phyloP scores from a whole-genome alignment of 2,113 vertebrate species.

The Pseudorhombus dupliciocellatus region DNA sequence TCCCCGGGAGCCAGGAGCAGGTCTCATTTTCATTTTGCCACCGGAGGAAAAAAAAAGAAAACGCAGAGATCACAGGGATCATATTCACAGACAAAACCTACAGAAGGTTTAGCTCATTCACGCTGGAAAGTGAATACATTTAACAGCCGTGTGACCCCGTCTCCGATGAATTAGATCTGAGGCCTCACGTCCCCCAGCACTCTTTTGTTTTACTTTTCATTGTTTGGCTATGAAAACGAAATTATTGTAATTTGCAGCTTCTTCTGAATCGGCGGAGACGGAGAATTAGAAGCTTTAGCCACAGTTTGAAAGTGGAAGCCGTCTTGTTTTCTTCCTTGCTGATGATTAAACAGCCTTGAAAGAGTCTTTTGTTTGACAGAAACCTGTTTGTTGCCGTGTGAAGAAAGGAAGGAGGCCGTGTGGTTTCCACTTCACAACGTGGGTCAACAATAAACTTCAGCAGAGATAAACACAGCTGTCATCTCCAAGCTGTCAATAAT shows the following conservation, averaged over 20 bases:
- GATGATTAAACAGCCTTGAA: constrained; percentile 15
- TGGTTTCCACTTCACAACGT: too few species aligned
- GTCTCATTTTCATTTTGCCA: constrained; percentile 33
- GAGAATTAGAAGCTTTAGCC: not conserved
- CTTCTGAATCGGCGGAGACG: not conserved
- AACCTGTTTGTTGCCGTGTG: not conserved
- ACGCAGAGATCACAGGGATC: constrained; percentile 8
- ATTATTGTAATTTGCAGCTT: not conserved
- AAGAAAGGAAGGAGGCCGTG: too few species aligned
- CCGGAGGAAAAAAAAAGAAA: not conserved
- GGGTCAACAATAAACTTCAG: too few species aligned
- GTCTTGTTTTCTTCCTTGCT: not conserved
- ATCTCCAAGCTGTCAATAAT: too few species aligned
- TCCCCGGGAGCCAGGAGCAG: not conserved
- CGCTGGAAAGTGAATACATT: constrained; percentile 6
- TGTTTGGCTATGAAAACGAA: too few species aligned
- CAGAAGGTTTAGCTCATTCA: constrained; percentile 43
- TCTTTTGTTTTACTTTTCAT: not conserved
- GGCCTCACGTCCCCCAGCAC: too few species aligned
- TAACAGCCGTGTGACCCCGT: constrained; percentile 10
- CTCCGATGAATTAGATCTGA: too few species aligned
- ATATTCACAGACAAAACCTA: constrained; percentile 47
- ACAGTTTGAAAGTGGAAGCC: not conserved
- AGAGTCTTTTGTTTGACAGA: constrained; percentile 15
- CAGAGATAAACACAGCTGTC: too few species aligned